Evolutionary conservation across 2,113 vertebrate species (phyloP).

Genomic region (Hippocampus barbouri): DNA sequence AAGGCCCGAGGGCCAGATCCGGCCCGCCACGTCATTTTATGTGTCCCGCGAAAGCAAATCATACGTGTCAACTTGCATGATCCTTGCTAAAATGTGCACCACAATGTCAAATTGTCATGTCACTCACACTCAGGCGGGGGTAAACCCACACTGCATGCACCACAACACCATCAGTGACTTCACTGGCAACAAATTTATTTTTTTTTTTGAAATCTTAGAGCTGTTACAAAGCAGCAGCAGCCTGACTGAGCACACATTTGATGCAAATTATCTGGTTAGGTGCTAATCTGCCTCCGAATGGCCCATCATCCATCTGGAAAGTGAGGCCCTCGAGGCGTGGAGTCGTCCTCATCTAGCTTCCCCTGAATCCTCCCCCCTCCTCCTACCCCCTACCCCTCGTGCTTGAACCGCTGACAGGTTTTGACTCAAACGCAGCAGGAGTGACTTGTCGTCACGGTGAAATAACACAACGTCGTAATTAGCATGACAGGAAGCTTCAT

Average conservation of each 20-base stretch:
- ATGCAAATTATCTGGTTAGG: slow-evolving; percentile 44
- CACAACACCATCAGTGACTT: no score
- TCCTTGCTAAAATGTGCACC: no score
- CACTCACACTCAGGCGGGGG: no score
- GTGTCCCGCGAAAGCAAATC: no score
- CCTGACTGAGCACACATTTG: not conserved
- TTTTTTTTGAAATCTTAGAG: no score
- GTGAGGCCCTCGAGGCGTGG: slow-evolving; percentile 32
- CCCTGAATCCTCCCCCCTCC: not conserved
- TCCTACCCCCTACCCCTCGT: not conserved
- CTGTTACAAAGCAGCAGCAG: no score
- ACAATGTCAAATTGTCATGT: no score
- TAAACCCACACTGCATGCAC: no score
- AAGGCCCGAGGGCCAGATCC: no score
- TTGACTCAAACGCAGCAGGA: slow-evolving; percentile 16
- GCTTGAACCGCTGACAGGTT: slow-evolving; percentile 6
- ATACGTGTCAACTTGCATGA: no score
- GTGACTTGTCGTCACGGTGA: slow-evolving; percentile 20
- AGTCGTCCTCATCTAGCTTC: slow-evolving; percentile 9
- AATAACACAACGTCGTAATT: slow-evolving; percentile 44
- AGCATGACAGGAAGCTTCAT: slow-evolving; percentile 39
- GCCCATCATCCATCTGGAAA: slow-evolving; percentile 31
- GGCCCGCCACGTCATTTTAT: no score
- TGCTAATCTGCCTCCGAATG: slow-evolving; percentile 34
- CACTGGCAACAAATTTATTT: no score